Conservation (phyloP, 2,113 vertebrate species). For the Vulpes ferrilata region DNA sequence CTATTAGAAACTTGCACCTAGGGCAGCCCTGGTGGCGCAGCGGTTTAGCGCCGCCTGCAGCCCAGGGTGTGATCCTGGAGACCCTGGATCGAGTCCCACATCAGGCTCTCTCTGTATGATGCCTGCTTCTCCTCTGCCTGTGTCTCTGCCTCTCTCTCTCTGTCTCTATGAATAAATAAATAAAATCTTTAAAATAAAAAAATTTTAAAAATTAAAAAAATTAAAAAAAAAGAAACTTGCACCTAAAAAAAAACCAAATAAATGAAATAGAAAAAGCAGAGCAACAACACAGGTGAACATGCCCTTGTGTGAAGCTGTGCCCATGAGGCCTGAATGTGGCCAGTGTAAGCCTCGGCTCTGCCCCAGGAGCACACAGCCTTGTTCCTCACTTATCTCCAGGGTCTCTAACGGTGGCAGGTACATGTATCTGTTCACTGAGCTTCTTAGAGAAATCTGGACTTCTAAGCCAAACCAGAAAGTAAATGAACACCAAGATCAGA, state of each 20-base stretch:
- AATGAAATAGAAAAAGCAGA: not conserved
- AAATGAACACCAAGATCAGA: not conserved
- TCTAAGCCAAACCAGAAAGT: not conserved
- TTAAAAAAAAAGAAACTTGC: not conserved
- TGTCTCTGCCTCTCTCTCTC: too few species aligned
- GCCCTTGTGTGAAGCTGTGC: not conserved
- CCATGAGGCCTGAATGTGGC: too few species aligned
- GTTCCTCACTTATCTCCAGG: not conserved
- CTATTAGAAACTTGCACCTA: not conserved
- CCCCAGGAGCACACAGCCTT: not conserved
- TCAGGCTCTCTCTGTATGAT: too few species aligned
- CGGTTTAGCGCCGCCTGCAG: too few species aligned
- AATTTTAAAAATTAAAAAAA: too few species aligned
- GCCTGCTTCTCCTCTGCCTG: too few species aligned
- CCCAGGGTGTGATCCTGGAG: too few species aligned
- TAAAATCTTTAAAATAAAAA: too few species aligned
- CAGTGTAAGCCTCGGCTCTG: not conserved
- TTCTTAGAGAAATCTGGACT: not conserved
- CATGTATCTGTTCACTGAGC: not conserved
- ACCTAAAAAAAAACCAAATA: not conserved
- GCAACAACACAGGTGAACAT: not conserved
- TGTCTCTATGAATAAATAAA: too few species aligned
- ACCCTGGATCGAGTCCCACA: too few species aligned
- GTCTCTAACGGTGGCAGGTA: too few species aligned
- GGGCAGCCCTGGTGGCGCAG: too few species aligned